phyloP scores from a whole-genome alignment of 2,888 invertebrate species.

The Mythimna loreyi region DNA sequence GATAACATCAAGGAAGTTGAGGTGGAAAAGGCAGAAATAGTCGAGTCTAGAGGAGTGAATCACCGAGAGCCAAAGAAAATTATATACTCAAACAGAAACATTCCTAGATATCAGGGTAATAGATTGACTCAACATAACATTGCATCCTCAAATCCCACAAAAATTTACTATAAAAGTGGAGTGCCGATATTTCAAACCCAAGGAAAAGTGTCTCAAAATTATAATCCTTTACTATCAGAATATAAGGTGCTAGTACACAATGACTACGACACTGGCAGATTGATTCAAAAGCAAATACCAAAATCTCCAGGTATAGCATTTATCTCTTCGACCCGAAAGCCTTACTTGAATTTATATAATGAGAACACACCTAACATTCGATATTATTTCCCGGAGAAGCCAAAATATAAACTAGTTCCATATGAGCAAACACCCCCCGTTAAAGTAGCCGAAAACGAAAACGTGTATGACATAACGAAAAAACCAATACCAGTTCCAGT shows the following conservation, averaged over 20 bases:
- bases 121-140: constrained; percentile 86
- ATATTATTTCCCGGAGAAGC: constrained; percentile 83
- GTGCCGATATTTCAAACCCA: constrained; percentile 73
- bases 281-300: constrained; percentile 72
- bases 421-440: constrained; percentile 88
- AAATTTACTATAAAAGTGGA: constrained; percentile 82
- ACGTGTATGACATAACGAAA: constrained; percentile 70
- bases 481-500: constrained; percentile 74
- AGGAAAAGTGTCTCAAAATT: constrained; percentile 73
- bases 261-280: constrained; percentile 74
- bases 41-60: constrained; percentile 75
- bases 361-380: constrained; percentile 77
- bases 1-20: constrained; percentile 78
- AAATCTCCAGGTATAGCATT: constrained; percentile 73
- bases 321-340: constrained; percentile 75
- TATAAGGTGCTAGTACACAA: constrained; percentile 68
- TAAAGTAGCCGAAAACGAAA: constrained; percentile 66
- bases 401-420: constrained; percentile 87
- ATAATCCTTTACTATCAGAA: constrained; percentile 74
- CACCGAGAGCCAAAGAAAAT: constrained; percentile 82
- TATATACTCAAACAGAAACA: constrained; percentile 78
- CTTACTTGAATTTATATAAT: constrained; percentile 77
- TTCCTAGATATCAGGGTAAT: constrained; percentile 88
- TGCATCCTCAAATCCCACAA: constrained; percentile 86
- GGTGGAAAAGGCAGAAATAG: constrained; percentile 85